Evolutionary conservation across 2,797 vertebrate species (phyloP).

Genomic region (Prionace glauca): DNA sequence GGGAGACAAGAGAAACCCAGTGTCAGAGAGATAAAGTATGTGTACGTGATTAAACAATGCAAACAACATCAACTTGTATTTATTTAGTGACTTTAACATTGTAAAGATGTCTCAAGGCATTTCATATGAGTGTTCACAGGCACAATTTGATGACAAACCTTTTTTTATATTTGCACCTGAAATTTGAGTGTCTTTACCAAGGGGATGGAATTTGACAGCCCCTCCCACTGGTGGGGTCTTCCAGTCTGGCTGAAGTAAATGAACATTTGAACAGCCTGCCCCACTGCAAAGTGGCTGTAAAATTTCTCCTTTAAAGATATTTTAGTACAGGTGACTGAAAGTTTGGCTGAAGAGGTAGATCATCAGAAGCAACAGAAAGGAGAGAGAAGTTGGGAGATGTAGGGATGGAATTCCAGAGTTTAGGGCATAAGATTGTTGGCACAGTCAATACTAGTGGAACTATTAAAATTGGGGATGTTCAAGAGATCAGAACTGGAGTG

Average conservation of each 20-base stretch:
- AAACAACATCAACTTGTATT: background rate
- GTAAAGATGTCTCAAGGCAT: background rate
- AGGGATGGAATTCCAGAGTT: background rate
- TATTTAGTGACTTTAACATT: background rate
- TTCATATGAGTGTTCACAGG: background rate
- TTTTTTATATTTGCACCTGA: background rate
- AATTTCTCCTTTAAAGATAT: no score
- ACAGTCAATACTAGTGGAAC: background rate
- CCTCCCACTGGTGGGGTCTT: no score
- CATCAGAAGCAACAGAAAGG: background rate
- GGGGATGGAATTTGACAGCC: no score
- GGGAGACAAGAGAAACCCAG: background rate
- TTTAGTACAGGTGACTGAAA: background rate
- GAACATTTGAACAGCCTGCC: no score
- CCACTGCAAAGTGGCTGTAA: no score
- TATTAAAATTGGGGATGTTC: background rate
- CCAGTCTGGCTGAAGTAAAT: no score
- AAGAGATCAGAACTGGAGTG: background rate
- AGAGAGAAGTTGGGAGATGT: no score
- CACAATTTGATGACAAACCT: background rate
- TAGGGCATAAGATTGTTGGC: background rate
- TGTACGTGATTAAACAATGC: background rate
- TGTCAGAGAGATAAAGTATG: background rate
- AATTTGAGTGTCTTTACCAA: background rate
- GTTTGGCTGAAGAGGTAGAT: background rate